phyloP scores from a whole-genome alignment of 2,113 vertebrate genomes.

The Hepsetus odoe region DNA sequence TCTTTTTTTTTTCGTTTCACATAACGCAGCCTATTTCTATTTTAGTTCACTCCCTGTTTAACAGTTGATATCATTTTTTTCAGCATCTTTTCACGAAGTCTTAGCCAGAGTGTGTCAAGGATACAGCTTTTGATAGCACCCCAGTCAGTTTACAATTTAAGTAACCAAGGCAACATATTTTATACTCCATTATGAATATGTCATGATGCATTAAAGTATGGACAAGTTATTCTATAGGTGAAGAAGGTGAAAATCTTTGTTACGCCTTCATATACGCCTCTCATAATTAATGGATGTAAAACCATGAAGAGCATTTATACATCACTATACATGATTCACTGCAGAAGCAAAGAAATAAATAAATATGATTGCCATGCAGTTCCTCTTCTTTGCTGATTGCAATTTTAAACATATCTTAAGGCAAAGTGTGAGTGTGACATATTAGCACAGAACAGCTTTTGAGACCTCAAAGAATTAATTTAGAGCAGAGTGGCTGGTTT shows the following conservation, averaged over 20 bases:
- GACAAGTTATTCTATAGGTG: neutral
- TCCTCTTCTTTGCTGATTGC: neutral
- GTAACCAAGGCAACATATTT: neutral
- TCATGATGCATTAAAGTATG: slow-evolving; percentile 5
- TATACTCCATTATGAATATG: neutral
- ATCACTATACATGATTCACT: neutral
- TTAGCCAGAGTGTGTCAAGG: neutral
- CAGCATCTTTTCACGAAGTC: neutral
- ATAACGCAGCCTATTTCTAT: neutral
- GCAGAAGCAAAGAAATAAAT: slow-evolving; percentile 6
- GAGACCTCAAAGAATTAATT: slow-evolving; percentile 66
- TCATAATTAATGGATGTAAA: neutral
- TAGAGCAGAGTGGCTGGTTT: slow-evolving; percentile 65
- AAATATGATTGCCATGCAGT: neutral
- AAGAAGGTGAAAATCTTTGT: neutral
- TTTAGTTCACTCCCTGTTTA: slow-evolving; percentile 33
- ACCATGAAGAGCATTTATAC: neutral
- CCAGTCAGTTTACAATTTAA: neutral
- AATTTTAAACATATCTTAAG: slow-evolving; percentile 19
- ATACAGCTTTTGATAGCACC: neutral
- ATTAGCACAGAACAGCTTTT: slow-evolving; percentile 36
- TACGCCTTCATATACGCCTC: too few relatives aligned
- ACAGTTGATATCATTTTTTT: slow-evolving; percentile 38
- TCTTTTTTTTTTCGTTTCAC: neutral
- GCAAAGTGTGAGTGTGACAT: neutral